phyloP scores from a whole-genome alignment of 2,797 vertebrate genomes.

The Bradypus variegatus region DNA sequence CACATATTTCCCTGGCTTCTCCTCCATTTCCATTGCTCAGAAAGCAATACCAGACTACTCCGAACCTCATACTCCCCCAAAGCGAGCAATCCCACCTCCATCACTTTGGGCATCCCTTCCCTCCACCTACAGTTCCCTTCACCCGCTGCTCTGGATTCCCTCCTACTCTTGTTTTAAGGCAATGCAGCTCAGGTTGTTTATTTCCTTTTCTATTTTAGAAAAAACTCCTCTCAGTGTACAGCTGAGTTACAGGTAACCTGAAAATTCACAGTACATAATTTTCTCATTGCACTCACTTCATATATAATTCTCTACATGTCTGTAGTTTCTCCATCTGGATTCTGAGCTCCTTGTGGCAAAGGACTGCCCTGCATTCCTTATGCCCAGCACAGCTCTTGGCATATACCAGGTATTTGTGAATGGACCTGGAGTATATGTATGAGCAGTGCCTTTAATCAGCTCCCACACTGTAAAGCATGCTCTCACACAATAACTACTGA shows the following conservation, averaged over 20 bases:
- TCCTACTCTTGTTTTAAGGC: not conserved
- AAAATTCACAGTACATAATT: too few species aligned
- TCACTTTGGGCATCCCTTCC: too few species aligned
- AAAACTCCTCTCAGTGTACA: not conserved
- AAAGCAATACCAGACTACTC: not conserved
- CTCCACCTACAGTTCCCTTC: too few species aligned
- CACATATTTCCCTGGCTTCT: not conserved
- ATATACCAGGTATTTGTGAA: not conserved
- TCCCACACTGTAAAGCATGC: accelerated
- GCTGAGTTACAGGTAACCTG: too few species aligned
- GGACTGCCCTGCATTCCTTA: accelerated
- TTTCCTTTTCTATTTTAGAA: not conserved
- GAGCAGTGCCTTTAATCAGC: too few species aligned
- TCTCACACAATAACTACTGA: too few species aligned
- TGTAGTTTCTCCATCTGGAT: not conserved
- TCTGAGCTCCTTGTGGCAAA: not conserved
- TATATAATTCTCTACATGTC: not conserved
- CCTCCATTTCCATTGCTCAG: too few species aligned
- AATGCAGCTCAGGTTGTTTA: too few species aligned
- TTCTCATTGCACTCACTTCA: too few species aligned
- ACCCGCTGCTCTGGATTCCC: too few species aligned
- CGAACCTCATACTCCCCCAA: accelerated
- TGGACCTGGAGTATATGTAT: not conserved
- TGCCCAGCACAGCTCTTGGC: too few species aligned
- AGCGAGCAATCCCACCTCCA: not conserved